Conservation (phyloP, 2,888 invertebrate species). For the Ptilodon capucinus region DNA sequence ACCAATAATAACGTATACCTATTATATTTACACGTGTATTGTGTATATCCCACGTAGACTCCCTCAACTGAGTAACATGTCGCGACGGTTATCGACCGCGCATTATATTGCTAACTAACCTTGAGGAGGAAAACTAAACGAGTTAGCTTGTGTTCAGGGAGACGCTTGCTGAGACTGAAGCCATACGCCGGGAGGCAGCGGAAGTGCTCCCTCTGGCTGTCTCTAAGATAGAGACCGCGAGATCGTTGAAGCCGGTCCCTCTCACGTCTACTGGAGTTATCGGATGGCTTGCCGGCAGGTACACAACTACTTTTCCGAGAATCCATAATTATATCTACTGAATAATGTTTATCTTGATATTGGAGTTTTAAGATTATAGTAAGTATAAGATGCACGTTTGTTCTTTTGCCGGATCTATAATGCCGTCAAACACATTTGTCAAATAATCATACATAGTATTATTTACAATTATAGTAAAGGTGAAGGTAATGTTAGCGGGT, state of each 20-base stretch:
- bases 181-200: conserved; percentile 50
- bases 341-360: too few species aligned
- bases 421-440: too few species aligned
- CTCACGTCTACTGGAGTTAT: conserved; percentile 61
- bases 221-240: conserved; percentile 41
- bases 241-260: conserved; percentile 68
- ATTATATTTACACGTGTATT: not conserved
- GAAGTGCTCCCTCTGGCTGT: conserved; percentile 41
- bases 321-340: too few species aligned
- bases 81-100: conserved; percentile 20
- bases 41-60: not conserved
- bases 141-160: conserved; percentile 35
- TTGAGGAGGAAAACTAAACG: conserved; percentile 10
- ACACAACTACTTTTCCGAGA: conserved; percentile 1
- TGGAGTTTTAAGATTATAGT: too few species aligned
- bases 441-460: too few species aligned
- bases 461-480: too few species aligned
- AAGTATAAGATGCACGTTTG: too few species aligned
- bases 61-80: not conserved
- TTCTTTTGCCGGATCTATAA: too few species aligned
- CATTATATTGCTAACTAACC: conserved; percentile 15
- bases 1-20: too few species aligned
- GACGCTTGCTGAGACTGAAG: conserved; percentile 44
- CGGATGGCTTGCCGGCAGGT: conserved; percentile 72
- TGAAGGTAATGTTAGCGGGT: too few species aligned